phyloP scores from a whole-genome alignment of 2,113 vertebrate genomes.

The Pteronura brasiliensis region DNA sequence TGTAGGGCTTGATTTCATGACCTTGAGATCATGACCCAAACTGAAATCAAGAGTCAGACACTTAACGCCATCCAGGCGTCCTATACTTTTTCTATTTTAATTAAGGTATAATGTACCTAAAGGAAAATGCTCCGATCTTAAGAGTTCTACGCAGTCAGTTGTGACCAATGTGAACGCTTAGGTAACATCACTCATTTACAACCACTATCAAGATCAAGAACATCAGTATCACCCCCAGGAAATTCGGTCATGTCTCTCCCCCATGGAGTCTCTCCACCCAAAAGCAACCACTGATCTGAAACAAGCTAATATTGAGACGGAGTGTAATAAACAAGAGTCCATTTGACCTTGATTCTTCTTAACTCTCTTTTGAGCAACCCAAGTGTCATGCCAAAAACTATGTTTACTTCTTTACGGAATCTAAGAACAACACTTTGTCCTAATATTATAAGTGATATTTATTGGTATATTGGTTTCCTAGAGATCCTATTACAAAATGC shows the following conservation, averaged over 20 bases:
- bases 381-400: not conserved
- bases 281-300: not conserved
- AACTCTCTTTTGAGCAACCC: not conserved
- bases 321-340: not conserved
- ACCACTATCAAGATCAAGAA: not conserved
- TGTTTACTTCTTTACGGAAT: not conserved
- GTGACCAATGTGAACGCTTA: not conserved
- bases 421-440: not conserved
- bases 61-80: not conserved
- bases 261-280: not conserved
- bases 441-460: not conserved
- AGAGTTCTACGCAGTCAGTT: not conserved
- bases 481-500: not conserved
- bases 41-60: no score
- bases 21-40: no score
- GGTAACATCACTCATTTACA: not conserved
- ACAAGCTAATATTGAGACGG: not conserved
- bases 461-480: not conserved
- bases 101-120: not conserved
- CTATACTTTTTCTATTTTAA: not conserved
- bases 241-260: not conserved
- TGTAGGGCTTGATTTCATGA: no score
- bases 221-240: not conserved
- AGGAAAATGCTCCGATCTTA: not conserved
- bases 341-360: not conserved